Conservation (phyloP, 2,888 invertebrate genomes). For the Melipona bicolor region DNA sequence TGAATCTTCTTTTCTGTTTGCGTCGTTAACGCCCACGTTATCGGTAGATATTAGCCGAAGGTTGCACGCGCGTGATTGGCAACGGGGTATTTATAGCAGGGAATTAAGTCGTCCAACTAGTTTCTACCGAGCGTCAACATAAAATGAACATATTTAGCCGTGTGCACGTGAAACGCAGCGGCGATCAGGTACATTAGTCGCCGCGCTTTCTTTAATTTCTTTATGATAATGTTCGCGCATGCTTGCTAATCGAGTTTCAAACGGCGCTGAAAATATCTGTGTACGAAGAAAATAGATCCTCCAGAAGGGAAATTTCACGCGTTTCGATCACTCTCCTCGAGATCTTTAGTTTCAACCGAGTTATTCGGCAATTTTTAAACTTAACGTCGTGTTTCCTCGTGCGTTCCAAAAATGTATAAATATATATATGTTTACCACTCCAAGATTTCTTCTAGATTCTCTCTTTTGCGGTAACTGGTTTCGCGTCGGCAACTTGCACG, state of each 20-base stretch:
- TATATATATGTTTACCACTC: no score
- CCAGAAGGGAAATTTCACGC: no score
- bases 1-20: background rate
- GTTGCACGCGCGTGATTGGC: background rate
- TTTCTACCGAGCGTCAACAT: background rate
- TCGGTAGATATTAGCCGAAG: background rate
- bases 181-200: background rate
- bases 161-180: background rate
- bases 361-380: no score
- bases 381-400: background rate
- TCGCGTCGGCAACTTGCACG: background rate
- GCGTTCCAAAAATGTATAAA: background rate
- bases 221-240: background rate
- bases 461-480: background rate
- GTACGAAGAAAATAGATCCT: no score
- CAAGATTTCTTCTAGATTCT: no score
- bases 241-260: background rate
- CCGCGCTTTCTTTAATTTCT: background rate
- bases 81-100: background rate
- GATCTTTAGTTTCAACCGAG: no score
- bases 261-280: background rate
- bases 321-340: no score
- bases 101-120: slow-evolving; percentile 6
- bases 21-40: background rate
- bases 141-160: background rate